Base-by-base conservation (phyloP, 2,888 invertebrate genomes). In the Odontocolon sp. region DNA sequence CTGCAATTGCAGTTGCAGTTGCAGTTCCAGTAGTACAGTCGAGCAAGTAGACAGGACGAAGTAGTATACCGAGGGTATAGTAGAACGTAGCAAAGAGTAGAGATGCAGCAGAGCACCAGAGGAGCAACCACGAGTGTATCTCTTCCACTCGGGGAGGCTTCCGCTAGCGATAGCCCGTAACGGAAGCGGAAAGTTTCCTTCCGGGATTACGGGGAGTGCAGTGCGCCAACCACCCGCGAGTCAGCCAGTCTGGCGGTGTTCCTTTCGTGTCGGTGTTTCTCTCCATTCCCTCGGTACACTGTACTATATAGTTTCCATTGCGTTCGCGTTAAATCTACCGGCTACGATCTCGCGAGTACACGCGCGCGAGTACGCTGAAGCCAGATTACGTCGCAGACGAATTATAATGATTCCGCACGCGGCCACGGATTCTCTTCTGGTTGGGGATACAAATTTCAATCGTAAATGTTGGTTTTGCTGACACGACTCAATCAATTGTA, bases 171-270 rank as follows among this genome's bases (percentile, higher is more conserved):
- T 86, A 86, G 84, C 82, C 83, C 82, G 73, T 79, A 79, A 80
- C 79, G 83, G 84, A 83, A 79, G 82, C 77, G 81, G 79, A 83
- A 84, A 86, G 83, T 86, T 85, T 86, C 86, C 84, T 85, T 86
- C 84, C 82, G 79, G 86, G 84, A 86, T 86, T 86, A 86, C 82
- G 80, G 80, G 77, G 69, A 38, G 70, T 68, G 54, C 80, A 73
- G 67, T 47, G 70, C 64, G 72, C 66, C 63, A 57, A 28, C 40
- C 59, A 68, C 47, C 40, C 66, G 28, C 75, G 69, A 66, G 64
- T 66, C 72, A 72, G 67, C 63, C 66, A 70, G 70, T 63, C 77
- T 77, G 69, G 59, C 70, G 57, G 63, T 33, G 63, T 64, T 70
- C 40, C 74, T 36, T 36, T 67, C 64, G 63, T 52, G 61, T 56